These are phyloP conservation scores for Orchesella flavescens DNA, from an alignment of 2,888 invertebrate genomes.

Conservation along the genomic window DNA sequence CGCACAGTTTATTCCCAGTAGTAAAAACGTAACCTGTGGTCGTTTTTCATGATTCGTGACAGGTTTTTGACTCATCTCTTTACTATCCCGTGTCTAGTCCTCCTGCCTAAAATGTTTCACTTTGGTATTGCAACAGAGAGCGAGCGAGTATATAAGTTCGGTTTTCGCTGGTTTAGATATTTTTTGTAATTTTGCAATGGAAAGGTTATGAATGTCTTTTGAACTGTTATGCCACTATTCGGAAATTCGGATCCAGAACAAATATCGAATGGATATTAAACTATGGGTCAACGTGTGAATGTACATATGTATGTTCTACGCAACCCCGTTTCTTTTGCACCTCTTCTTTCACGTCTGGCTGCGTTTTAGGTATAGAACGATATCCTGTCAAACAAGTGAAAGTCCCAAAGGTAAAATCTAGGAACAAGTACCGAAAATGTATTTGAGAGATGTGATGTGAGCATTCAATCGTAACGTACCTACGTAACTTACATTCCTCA, in stretches of 20 bases:
- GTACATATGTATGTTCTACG: not conserved
- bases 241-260: not conserved
- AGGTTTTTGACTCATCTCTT: not conserved
- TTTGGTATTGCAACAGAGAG: not conserved
- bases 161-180: not conserved
- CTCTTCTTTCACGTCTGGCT: not conserved
- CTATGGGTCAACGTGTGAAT: not conserved
- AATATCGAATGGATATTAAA: not conserved
- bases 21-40: constrained; percentile 49
- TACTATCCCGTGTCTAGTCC: not conserved
- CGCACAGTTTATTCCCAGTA: not conserved
- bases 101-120: constrained; percentile 1
- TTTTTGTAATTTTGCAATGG: not conserved
- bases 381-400: not conserved
- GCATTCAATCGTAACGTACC: not conserved
- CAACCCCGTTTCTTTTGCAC: not conserved
- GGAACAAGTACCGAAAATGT: not conserved
- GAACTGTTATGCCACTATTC: too few species aligned
- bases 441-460: not conserved
- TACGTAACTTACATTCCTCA: too few species aligned
- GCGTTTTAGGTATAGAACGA: not conserved
- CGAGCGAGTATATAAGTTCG: not conserved
- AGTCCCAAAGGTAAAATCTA: constrained; percentile 38
- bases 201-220: not conserved
- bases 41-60: constrained; percentile 52